Evolutionary conservation across 2,888 invertebrate species (phyloP).

Genomic region (Apomyelois bistriatella): DNA sequence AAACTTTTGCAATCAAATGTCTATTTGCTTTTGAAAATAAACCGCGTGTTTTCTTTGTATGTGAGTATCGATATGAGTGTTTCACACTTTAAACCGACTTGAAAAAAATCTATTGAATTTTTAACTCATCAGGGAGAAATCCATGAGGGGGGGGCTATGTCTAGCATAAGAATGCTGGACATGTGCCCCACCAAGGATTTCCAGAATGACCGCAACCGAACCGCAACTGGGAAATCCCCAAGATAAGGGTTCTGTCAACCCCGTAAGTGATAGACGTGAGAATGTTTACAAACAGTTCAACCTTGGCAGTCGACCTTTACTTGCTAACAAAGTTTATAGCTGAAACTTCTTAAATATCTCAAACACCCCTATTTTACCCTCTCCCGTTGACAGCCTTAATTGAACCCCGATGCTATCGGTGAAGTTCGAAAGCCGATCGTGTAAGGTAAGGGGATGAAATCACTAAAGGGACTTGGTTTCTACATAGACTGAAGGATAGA

Average conservation of each 20-base stretch:
- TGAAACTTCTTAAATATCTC: neutral
- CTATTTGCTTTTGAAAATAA: constrained; percentile 37
- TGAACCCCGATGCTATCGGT: constrained; percentile 42
- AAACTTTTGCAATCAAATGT: constrained; percentile 45
- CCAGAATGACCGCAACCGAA: no score
- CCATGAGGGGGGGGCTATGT: no score
- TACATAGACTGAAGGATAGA: no score
- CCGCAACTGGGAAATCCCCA: no score
- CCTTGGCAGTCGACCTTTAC: neutral
- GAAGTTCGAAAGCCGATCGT: neutral
- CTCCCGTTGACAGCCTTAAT: constrained; percentile 39
- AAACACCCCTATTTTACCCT: constrained; percentile 5
- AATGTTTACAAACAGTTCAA: neutral
- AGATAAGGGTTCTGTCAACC: no score
- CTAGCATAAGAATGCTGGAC: no score
- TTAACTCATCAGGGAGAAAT: no score
- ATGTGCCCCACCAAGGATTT: no score
- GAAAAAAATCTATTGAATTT: neutral
- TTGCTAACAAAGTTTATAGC: neutral
- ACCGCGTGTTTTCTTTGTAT: constrained; percentile 26
- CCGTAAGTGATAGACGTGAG: no score
- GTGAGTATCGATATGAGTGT: neutral
- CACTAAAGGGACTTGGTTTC: no score
- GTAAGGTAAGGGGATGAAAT: neutral
- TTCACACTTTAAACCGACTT: neutral